Conservation (phyloP, 2,888 invertebrate genomes). For the Laspeyria flexula region DNA sequence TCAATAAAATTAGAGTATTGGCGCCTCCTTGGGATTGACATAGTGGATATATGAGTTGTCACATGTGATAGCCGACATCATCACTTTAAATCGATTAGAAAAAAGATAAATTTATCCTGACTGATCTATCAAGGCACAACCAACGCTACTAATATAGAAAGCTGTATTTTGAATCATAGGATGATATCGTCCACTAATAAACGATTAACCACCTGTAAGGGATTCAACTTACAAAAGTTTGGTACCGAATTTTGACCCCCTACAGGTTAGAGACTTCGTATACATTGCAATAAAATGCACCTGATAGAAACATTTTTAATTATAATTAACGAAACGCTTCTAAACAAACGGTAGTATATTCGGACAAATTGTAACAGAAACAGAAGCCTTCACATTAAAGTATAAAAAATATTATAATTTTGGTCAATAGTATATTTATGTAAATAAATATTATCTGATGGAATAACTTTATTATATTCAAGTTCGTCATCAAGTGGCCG, state of each 20-base stretch:
- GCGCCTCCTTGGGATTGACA: constrained; percentile 30
- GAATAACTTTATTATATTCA: constrained; percentile 39
- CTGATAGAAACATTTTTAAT: no score
- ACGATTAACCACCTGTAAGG: no score
- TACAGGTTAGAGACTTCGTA: no score
- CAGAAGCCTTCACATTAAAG: constrained; percentile 23
- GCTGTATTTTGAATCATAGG: no score
- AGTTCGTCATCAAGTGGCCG: constrained; percentile 42
- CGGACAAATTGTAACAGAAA: constrained; percentile 2
- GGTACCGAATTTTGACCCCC: no score
- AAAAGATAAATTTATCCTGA: no score
- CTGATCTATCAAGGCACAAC: no score
- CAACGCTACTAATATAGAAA: no score
- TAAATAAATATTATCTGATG: constrained; percentile 33
- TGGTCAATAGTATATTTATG: constrained; percentile 38
- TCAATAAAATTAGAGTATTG: constrained; percentile 39
- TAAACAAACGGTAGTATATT: neutral
- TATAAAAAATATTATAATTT: constrained; percentile 17
- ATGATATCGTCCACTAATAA: no score
- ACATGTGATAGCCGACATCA: neutral
- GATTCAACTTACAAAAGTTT: no score
- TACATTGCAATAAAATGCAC: no score
- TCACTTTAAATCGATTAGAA: neutral
- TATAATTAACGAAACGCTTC: no score
- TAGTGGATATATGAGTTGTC: neutral